These are phyloP conservation scores for Eupsilia transversa DNA, from an alignment of 2,888 invertebrate genomes.

Conservation along the genomic window DNA sequence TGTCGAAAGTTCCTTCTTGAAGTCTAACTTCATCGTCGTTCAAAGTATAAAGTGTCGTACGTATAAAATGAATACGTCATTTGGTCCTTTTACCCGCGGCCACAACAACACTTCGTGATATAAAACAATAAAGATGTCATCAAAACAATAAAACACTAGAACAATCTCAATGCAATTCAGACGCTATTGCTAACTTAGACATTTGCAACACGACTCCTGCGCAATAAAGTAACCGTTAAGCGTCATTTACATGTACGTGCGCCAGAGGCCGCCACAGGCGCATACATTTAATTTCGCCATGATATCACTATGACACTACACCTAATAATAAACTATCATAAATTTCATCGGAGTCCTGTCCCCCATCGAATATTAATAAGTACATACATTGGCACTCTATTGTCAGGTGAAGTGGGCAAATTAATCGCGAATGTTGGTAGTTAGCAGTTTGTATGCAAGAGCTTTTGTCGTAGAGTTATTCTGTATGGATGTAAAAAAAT, in stretches of 20 bases:
- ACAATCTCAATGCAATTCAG: conserved; percentile 22
- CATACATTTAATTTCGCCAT: conserved; percentile 66
- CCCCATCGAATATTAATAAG: conserved; percentile 68
- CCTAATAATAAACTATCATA: conserved; percentile 78
- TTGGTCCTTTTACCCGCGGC: background rate
- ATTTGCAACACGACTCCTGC: conserved; percentile 48
- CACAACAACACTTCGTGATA: conserved; percentile 17
- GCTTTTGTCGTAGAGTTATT: conserved; percentile 24
- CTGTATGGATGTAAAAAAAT: conserved; percentile 19
- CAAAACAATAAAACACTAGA: conserved; percentile 26
- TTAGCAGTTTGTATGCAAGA: conserved; percentile 35
- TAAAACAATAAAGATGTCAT: conserved; percentile 29
- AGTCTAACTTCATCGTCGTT: background rate
- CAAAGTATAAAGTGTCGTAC: background rate
- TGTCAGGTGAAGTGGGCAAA: conserved; percentile 46
- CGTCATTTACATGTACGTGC: conserved; percentile 62
- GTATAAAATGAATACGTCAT: background rate
- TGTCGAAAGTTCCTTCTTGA: background rate
- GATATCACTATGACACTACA: conserved; percentile 76
- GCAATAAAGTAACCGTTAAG: conserved; percentile 59
- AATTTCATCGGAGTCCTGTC: conserved; percentile 73
- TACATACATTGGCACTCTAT: conserved; percentile 39
- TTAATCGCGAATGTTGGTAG: conserved; percentile 41
- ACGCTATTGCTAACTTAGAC: conserved; percentile 33
- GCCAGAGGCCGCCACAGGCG: conserved; percentile 44